Evolutionary conservation across 2,113 vertebrate genomes (phyloP).

Genomic region (Rousettus leschenaultii): DNA sequence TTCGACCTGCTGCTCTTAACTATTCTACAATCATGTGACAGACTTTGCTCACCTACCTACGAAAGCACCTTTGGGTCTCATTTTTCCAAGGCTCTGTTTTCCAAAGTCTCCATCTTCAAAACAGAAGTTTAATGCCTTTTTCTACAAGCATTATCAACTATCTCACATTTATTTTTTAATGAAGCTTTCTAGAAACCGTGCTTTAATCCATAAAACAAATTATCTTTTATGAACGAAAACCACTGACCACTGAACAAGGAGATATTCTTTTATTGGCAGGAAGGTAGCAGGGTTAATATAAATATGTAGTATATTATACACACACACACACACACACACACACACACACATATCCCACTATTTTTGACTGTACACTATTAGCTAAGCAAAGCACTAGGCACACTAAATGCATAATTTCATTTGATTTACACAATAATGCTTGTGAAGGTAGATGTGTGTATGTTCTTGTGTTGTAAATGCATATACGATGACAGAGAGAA

Average conservation of each 20-base stretch:
- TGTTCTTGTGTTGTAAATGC: neutral
- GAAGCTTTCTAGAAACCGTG: neutral
- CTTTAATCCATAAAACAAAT: neutral
- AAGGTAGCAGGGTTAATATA: neutral
- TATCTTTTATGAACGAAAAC: neutral
- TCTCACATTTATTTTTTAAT: neutral
- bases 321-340: too few relatives aligned
- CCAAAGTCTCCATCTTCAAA: neutral
- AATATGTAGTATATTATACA: neutral
- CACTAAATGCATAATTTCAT: neutral
- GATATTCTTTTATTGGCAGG: neutral
- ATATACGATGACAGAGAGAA: neutral
- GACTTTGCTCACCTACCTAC: neutral
- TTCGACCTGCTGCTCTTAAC: neutral
- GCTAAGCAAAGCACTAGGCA: neutral
- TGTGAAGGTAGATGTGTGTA: neutral
- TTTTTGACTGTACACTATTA: neutral
- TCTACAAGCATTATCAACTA: neutral
- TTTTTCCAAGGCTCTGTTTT: conserved; percentile 1
- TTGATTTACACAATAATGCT: neutral
- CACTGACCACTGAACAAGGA: neutral
- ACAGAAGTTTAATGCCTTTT: neutral
- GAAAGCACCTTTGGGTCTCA: neutral
- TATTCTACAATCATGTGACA: neutral
- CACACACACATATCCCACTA: neutral